Base-by-base conservation (phyloP, 1,140 invertebrate genomes). In the Spodoptera frugiperda region DNA sequence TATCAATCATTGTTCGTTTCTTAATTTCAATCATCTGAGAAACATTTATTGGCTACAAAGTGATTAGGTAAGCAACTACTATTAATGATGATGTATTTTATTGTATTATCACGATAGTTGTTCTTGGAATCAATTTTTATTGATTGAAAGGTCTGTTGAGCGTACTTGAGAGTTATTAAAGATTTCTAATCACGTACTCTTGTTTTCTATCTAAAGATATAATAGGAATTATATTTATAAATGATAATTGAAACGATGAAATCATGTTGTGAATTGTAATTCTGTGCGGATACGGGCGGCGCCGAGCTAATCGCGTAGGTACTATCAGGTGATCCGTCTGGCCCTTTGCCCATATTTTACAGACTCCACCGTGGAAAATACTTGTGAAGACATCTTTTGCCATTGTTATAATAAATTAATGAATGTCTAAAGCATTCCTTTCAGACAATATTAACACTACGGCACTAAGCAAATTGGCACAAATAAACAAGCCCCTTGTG, bases 161-260 rank as follows among this genome's bases (percentile, higher is more conserved):
- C n/a, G 15, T 44, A 61, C 57, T 61, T 44, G 57, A 44, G 57
- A 44, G 57, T 11, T 61, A 61, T 61, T 61, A 61, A 61, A 44
- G 33, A 61, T 61, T 61, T 61, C 57, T 61, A 61, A 61, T 44
- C 30, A 44, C 33, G 57, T 15, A 61, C 33, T 25, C 57, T 44
- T 44, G 17, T 61, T 61, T 61, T 61, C 57, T 61, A 44, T 61
- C 57, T 61, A 44, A 39, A 39, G 33, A 39, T 39, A 39, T 39
- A 39, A 61, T 17, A 44, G 57, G n/a, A 61, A 61, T 44, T 53
- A 15, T 15, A 53, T 39, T 39, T 53, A 53, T 15, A 17, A 17
- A 53, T 53, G 49, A 53, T 53, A 53, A 15, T 53, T 53, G 49
- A n/a, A 53, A 53, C 49, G 49, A 53, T 39, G 1, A 10, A 39